Evolutionary conservation across 2,797 vertebrate genomes (phyloP).

Genomic region (Lepidocolaptes lacrymiger): DNA sequence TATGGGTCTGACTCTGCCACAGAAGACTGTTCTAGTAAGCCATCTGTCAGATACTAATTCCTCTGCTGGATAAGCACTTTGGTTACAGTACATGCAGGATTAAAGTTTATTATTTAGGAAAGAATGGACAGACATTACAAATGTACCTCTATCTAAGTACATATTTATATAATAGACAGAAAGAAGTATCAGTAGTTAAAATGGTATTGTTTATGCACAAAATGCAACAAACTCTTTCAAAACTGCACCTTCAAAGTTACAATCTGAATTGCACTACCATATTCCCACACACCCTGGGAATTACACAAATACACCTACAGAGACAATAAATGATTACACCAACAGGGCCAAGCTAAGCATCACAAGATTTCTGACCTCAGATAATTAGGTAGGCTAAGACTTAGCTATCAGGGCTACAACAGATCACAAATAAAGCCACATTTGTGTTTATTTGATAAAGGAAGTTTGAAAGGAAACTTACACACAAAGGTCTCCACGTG

Average conservation of each 20-base stretch:
- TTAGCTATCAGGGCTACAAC: rapidly evolving
- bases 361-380: neutral
- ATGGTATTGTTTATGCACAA: neutral
- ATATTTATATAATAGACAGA: neutral
- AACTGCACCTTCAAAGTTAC: neutral
- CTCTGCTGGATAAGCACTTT: neutral
- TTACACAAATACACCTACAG: neutral
- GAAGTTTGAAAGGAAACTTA: conserved; percentile 78
- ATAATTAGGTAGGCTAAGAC: neutral
- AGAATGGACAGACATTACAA: neutral
- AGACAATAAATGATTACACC: neutral
- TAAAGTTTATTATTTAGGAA: neutral
- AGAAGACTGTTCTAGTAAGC: neutral
- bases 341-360: neutral
- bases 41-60: neutral
- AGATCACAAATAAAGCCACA: neutral
- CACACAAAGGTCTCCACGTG: conserved; percentile 98
- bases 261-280: neutral
- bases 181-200: neutral
- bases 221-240: neutral
- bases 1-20: neutral
- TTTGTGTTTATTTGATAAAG: neutral
- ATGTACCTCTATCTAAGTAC: rapidly evolving
- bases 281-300: neutral
- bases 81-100: neutral